Evolutionary conservation across 2,888 invertebrate genomes (phyloP), one percentile per base, ranked within the genome.

Genomic region (Dromius quadrimaculatus): DNA sequence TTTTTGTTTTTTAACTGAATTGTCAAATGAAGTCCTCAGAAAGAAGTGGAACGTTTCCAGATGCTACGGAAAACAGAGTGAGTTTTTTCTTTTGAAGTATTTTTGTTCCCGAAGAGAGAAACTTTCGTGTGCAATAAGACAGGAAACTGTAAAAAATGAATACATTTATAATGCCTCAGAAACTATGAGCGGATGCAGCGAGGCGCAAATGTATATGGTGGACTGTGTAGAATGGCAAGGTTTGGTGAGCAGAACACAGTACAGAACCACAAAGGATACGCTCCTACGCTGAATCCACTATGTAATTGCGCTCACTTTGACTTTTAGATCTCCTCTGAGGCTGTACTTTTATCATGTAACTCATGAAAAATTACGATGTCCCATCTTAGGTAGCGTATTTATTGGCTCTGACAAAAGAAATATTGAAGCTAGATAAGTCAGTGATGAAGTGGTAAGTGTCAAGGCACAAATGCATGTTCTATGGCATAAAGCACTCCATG

Each of bases 361-460:
- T 64, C 50, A 59, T 68, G 59, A 68, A 68, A 50, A 59, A 45
- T 59, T 68, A 59, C 57, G 23, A 59, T 59, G 38, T 41, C 43
- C 43, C 59, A 43, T 68, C 59, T 59, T 34, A 23, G 32, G 59
- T 32, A 9, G 11, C 32, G 68, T 75, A 75, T 76, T 76, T 76
- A 76, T 77, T 76, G 77, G 76, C 76, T 76, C 74, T 74, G 73
- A 78, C 76, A 77, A 76, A 77, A 76, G 77, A 76, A 77, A 76
- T 76, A 76, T 77, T 75, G 76, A 76, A 77, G 73, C 71, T 74
- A 76, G 76, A 77, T 76, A 77, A 77, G 76, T 74, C 71, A 68
- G 72, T 74, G 75, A 76, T 75, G 75, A 76, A 76, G 72, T 73
- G 75, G 74, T 23, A 22, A 71, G 73, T 59, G 59, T 34, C 28